Base-by-base conservation (phyloP, 2,888 invertebrate species). In the Euphydryas editha region DNA sequence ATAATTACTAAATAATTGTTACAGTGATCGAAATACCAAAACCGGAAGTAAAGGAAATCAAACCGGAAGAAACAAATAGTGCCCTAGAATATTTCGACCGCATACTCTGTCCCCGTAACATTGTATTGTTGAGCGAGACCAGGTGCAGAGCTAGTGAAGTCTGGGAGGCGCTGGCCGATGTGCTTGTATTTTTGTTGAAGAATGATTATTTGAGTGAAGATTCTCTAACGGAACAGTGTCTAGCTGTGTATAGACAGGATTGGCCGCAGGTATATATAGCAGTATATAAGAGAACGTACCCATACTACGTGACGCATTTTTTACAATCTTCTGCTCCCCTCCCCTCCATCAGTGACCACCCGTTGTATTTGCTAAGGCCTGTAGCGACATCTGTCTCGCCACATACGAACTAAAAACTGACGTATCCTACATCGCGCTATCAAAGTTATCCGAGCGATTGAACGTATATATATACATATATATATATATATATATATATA, bases 201-300 rank as follows among this genome's bases (percentile, higher is more conserved):
- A 85, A 93, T 54, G 82, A 93, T 21, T 89, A 95, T 59, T 77
- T 96, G 68, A 93, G 87, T 4, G 90, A 95, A 17, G 94, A 95
- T 55, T 88, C 92, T 1, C 81, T 96, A 11, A 95, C 95, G 72
- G 93, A 94, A 58, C 94, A 95, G 74, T 95, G 95, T 74, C 85
- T 96, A 44, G 94, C 94, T 0, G 93, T 96, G 15, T 95, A 96
- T 66, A 93, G 95, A 73, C 93, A 94, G 71, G 95, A 95, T 67
- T 96, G 96, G 95, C 83, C 94, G 0, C 89, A 93, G 85, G 95
- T 94, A 73, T n/a, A 3, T 44, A 15, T 44, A 3, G n/a, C n/a
- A n/a, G n/a, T n/a, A n/a, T n/a, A n/a, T n/a, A n/a, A n/a, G n/a
- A n/a, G n/a, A n/a, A n/a, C n/a, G n/a, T n/a, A n/a, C n/a, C n/a